Conservation (phyloP, 2,888 invertebrate genomes). For the Megamerina dolium region DNA sequence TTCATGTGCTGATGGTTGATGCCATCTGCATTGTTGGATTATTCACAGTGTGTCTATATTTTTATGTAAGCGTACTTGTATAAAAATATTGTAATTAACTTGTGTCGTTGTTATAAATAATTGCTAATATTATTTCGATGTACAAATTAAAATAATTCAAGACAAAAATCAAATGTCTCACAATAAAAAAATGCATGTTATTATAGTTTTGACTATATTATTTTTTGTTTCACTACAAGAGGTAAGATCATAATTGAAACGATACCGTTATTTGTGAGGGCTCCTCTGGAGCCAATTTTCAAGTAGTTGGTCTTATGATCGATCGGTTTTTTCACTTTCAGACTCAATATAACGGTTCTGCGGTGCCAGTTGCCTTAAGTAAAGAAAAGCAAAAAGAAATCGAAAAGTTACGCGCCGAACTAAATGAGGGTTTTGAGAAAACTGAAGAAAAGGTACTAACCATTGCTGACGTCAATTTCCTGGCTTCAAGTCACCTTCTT, state of each 20-base stretch:
- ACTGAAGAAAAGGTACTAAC: slow-evolving; percentile 17
- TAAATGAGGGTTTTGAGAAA: slow-evolving; percentile 31
- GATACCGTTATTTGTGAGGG: too few species aligned
- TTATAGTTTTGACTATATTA: background rate
- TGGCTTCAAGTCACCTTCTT: background rate
- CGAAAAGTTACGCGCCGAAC: slow-evolving; percentile 33
- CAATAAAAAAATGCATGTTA: background rate
- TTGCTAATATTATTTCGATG: too few species aligned
- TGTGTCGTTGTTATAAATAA: too few species aligned
- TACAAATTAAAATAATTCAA: too few species aligned
- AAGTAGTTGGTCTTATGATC: background rate
- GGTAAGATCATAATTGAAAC: too few species aligned
- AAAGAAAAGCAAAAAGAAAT: slow-evolving; percentile 28
- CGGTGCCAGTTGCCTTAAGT: slow-evolving; percentile 1
- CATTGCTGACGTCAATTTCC: background rate
- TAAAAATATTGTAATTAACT: too few species aligned
- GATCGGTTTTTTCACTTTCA: background rate
- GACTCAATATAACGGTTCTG: background rate
- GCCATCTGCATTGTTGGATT: slow-evolving; percentile 8
- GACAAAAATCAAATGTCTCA: background rate
- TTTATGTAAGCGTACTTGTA: slow-evolving; percentile 10
- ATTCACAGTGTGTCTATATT: slow-evolving; percentile 10
- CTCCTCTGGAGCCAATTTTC: too few species aligned
- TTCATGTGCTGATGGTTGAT: slow-evolving; percentile 11
- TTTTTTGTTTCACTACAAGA: background rate